A percentile compares a stretch with the other conserved stretches of the same genome.
Evolutionary conservation across 2,113 vertebrate species (phyloP).

Genomic region (Chauna torquata): DNA sequence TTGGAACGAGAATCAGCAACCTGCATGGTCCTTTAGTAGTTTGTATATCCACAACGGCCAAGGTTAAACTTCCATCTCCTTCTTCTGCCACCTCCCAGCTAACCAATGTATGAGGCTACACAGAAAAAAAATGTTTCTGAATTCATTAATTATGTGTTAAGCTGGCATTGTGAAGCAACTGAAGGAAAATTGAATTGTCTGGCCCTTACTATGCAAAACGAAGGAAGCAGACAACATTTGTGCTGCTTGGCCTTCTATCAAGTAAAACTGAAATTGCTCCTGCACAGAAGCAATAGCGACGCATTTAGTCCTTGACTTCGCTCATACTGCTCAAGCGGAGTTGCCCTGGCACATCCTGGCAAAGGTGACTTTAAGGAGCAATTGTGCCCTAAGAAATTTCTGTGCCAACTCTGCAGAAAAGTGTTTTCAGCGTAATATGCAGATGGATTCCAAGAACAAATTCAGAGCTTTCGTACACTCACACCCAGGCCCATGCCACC

Average conservation of each 20-base stretch:
- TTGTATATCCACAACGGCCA: not conserved
- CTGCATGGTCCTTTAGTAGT: not conserved
- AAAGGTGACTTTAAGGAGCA: not conserved
- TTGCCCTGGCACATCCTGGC: not conserved
- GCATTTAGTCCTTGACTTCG: not conserved
- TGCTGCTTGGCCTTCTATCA: not conserved
- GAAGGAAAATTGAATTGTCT: not conserved
- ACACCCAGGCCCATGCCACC: not conserved
- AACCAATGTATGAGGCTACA: not conserved
- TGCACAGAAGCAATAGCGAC: not conserved
- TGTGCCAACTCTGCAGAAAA: not conserved
- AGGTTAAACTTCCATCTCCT: not conserved
- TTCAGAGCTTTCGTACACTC: not conserved
- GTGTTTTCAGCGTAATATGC: not conserved
- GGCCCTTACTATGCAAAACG: not conserved
- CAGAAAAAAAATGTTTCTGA: not conserved
- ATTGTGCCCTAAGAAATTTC: not conserved
- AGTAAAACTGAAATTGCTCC: not conserved
- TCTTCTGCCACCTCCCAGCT: not conserved
- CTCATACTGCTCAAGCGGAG: not conserved
- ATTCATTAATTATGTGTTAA: slow-evolving; percentile 1
- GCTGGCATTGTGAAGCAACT: not conserved
- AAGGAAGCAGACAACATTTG: not conserved
- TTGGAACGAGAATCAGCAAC: not conserved
- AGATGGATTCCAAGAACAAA: not conserved